These are phyloP conservation scores for Arvicola amphibius DNA, from an alignment of 2,797 vertebrate genomes.

Conservation along the genomic window DNA sequence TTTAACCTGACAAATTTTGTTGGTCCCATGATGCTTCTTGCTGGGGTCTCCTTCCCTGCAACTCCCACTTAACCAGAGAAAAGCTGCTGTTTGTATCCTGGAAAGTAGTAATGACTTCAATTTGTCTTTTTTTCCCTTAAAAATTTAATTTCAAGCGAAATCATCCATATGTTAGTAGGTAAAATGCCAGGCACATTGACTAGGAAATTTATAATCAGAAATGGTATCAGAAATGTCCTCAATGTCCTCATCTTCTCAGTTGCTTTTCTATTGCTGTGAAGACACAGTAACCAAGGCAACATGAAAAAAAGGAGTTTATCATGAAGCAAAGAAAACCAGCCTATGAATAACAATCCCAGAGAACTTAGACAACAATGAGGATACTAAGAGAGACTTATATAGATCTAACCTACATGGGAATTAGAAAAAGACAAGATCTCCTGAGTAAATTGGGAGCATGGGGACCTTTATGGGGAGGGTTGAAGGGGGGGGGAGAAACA, in stretches of 20 bases:
- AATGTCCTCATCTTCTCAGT: neutral
- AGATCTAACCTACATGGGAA: no score
- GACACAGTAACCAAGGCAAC: neutral
- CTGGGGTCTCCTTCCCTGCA: neutral
- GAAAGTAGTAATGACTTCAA: neutral
- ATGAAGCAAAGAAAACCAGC: no score
- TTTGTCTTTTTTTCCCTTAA: neutral
- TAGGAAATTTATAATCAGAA: neutral
- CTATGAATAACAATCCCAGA: no score
- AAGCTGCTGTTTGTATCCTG: neutral
- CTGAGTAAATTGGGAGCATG: no score
- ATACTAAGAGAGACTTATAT: no score
- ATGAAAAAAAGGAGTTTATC: neutral
- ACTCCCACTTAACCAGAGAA: neutral
- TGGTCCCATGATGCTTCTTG: neutral
- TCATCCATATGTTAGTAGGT: neutral
- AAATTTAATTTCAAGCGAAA: neutral
- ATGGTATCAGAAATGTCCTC: neutral
- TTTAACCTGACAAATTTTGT: neutral
- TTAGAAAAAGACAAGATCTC: no score
- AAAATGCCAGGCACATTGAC: neutral
- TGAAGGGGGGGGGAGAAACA: no score
- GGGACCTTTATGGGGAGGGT: no score
- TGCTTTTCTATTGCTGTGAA: neutral
- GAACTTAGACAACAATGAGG: no score